Evolutionary conservation across 2,113 vertebrate genomes (phyloP).

Genomic region (Micronycteris hirsuta): DNA sequence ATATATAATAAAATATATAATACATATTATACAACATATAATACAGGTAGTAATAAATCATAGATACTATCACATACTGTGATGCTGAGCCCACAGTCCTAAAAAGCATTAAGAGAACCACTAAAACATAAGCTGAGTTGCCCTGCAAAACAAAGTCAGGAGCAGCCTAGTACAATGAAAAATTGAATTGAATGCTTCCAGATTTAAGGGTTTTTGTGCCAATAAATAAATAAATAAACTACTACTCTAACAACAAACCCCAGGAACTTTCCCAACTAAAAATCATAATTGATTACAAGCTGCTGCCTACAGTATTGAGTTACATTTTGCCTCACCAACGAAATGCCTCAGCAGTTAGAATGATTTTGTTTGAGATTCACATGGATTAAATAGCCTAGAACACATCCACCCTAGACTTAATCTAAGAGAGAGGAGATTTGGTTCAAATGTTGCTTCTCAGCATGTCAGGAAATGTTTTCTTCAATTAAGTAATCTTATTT

Average conservation of each 20-base stretch:
- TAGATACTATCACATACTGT: not conserved
- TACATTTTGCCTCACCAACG: slow-evolving; percentile 74
- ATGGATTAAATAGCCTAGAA: slow-evolving; percentile 78
- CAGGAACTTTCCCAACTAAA: slow-evolving; percentile 70
- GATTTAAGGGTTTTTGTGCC: slow-evolving; percentile 42
- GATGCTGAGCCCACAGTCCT: not conserved
- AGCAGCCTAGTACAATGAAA: slow-evolving; percentile 28
- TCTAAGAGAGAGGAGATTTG: slow-evolving; percentile 75
- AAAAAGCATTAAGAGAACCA: slow-evolving; percentile 38
- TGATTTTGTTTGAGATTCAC: slow-evolving; percentile 75
- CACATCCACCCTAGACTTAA: slow-evolving; percentile 61
- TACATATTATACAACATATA: not conserved
- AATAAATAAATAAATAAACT: slow-evolving; percentile 74
- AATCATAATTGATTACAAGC: slow-evolving; percentile 71
- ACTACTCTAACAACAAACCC: slow-evolving; percentile 68
- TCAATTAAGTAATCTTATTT: slow-evolving; percentile 81
- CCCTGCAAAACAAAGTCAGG: slow-evolving; percentile 24
- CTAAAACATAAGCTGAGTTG: slow-evolving; percentile 30
- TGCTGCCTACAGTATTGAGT: slow-evolving; percentile 69
- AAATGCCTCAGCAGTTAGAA: slow-evolving; percentile 74
- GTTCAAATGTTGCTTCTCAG: slow-evolving; percentile 78
- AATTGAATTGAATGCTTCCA: slow-evolving; percentile 64
- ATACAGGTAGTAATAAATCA: not conserved
- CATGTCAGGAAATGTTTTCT: slow-evolving; percentile 80
- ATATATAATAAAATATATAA: not conserved